Evolutionary conservation across 1,140 invertebrate genomes (phyloP).

Genomic region (Ips typographus): DNA sequence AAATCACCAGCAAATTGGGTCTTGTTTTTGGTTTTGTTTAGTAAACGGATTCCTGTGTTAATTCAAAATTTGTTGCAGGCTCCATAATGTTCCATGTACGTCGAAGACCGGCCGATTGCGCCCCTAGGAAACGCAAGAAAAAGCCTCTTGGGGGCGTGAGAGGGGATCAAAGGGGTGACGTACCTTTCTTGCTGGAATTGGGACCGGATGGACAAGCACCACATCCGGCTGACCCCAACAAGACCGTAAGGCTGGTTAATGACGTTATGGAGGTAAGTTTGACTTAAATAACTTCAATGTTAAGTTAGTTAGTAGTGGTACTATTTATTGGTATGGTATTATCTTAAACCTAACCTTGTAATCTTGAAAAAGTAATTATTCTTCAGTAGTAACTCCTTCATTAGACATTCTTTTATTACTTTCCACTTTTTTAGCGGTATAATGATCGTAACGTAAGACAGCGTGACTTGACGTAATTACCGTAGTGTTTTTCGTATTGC

Average conservation of each 20-base stretch:
- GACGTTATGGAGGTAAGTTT: slow-evolving; percentile 63
- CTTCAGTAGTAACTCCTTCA: too few relatives aligned
- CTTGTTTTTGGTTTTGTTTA: slow-evolving; percentile 1
- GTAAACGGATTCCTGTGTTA: not conserved
- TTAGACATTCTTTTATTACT: too few relatives aligned
- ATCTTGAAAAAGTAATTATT: too few relatives aligned
- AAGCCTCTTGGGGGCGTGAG: slow-evolving; percentile 66
- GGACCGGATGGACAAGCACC: slow-evolving; percentile 60
- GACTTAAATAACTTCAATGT: not conserved
- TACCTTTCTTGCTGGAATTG: slow-evolving; percentile 61
- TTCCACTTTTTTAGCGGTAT: too few relatives aligned
- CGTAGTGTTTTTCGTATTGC: too few relatives aligned
- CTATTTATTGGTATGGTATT: too few relatives aligned
- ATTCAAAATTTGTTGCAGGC: slow-evolving; percentile 59
- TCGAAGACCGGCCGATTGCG: slow-evolving; percentile 83
- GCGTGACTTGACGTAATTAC: too few relatives aligned
- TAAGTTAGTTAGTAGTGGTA: too few relatives aligned
- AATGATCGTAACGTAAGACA: too few relatives aligned
- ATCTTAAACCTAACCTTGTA: too few relatives aligned
- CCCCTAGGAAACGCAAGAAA: slow-evolving; percentile 88
- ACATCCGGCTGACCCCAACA: slow-evolving; percentile 58
- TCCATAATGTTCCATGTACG: slow-evolving; percentile 94
- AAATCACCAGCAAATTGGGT: slow-evolving; percentile 20
- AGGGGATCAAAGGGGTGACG: slow-evolving; percentile 53
- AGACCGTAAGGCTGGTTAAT: slow-evolving; percentile 59